phyloP scores from a whole-genome alignment of 2,888 invertebrate genomes.

The Lymantria monacha region DNA sequence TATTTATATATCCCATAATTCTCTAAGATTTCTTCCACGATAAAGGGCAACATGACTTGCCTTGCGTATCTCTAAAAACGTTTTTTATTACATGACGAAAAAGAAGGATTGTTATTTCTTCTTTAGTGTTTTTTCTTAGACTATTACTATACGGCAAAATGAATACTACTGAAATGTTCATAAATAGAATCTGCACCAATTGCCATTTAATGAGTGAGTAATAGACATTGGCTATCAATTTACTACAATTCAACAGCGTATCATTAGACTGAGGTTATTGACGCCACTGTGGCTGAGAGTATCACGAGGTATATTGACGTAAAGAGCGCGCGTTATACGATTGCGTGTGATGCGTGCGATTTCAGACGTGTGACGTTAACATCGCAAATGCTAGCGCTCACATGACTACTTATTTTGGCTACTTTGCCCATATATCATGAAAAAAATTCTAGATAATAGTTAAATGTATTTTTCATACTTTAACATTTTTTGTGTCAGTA shows the following conservation, averaged over 20 bases:
- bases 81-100: no score
- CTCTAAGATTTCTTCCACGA: no score
- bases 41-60: no score
- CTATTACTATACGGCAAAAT: no score
- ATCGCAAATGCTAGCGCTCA: constrained; percentile 46
- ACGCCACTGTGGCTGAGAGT: constrained; percentile 5
- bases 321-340: constrained; percentile 31
- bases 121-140: no score
- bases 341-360: constrained; percentile 30
- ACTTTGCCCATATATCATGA: constrained; percentile 29
- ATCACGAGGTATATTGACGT: constrained; percentile 47
- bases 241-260: constrained; percentile 18
- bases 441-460: constrained; percentile 27
- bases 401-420: constrained; percentile 27
- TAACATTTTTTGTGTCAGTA: no score
- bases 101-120: no score
- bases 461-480: no score
- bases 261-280: constrained; percentile 4
- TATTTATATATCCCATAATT: no score
- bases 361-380: constrained; percentile 4
- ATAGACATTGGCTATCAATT: constrained; percentile 13
- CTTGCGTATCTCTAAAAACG: no score
- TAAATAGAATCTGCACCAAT: neutral
- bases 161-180: no score
- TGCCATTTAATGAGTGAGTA: constrained; percentile 6